Evolutionary conservation across 2,888 invertebrate species (phyloP).

Genomic region (Ashinkailepas kermadecensis): DNA sequence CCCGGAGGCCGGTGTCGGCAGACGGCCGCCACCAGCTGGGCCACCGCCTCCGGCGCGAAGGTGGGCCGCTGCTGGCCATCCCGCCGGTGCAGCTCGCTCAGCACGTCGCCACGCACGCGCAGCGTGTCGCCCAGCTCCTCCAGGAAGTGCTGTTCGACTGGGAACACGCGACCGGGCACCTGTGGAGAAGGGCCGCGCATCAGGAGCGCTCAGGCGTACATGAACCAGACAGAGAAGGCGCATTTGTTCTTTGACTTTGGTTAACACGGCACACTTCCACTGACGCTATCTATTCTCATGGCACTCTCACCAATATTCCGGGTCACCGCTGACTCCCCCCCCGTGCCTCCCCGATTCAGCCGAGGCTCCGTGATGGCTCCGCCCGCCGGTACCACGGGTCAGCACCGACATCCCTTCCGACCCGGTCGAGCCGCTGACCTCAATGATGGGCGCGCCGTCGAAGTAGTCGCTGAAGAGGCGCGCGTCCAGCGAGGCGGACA

Average conservation of each 20-base stretch:
- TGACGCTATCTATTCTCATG: too few species aligned
- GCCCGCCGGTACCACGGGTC: too few species aligned
- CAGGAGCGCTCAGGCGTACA: too few species aligned
- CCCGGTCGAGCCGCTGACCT: slow-evolving; percentile 36
- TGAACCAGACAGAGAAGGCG: too few species aligned
- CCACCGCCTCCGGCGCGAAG: not conserved
- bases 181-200: slow-evolving; percentile 38
- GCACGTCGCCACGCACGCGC: not conserved
- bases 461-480: slow-evolving; percentile 54
- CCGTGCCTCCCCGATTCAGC: too few species aligned
- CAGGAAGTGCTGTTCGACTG: slow-evolving; percentile 47
- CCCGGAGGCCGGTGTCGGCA: slow-evolving; percentile 53
- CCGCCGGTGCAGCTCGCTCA: not conserved
- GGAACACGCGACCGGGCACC: slow-evolving; percentile 55
- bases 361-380: too few species aligned
- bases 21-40: not conserved
- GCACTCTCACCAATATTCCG: too few species aligned
- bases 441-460: slow-evolving; percentile 40
- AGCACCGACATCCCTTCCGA: too few species aligned
- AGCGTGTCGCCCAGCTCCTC: slow-evolving; percentile 39
- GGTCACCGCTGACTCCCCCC: too few species aligned
- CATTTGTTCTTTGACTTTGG: too few species aligned
- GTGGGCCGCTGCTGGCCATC: not conserved
- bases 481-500: slow-evolving; percentile 65
- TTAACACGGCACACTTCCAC: too few species aligned